phyloP scores from a whole-genome alignment of 2,888 invertebrate genomes.

The Hyposoter didymator region DNA sequence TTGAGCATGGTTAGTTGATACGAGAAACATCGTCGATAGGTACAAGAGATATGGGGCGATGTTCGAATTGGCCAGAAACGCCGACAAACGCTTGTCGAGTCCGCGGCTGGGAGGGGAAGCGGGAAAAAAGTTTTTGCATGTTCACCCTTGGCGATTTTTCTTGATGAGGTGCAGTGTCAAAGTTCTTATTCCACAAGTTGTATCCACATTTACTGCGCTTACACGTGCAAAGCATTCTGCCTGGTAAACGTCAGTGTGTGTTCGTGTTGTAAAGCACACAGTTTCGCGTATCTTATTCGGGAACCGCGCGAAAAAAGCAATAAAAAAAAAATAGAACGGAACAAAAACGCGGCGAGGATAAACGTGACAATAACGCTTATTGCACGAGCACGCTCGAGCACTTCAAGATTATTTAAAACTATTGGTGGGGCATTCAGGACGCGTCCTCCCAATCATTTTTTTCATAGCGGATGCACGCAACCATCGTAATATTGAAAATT shows the following conservation, averaged over 20 bases:
- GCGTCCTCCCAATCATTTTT: neutral
- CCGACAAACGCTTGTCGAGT: constrained; percentile 3
- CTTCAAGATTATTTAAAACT: neutral
- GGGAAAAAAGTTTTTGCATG: neutral
- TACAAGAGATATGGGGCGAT: neutral
- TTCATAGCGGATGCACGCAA: neutral
- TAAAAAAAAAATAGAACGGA: neutral
- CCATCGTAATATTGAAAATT: neutral
- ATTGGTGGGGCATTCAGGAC: neutral
- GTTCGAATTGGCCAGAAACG: neutral
- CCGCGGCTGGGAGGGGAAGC: neutral
- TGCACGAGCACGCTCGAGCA: neutral
- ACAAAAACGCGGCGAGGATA: neutral
- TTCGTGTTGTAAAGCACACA: neutral
- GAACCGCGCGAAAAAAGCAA: neutral
- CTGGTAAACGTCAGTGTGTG: neutral
- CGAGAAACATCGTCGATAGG: neutral
- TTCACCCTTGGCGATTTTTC: neutral
- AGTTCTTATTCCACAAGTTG: neutral
- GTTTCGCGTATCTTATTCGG: neutral
- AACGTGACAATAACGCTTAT: neutral
- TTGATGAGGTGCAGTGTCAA: neutral
- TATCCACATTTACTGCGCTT: neutral
- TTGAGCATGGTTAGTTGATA: neutral
- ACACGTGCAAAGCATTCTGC: neutral